Evolutionary conservation across 2,113 vertebrate species (phyloP).

Genomic region (Hypocryptadius cinnamomeus): DNA sequence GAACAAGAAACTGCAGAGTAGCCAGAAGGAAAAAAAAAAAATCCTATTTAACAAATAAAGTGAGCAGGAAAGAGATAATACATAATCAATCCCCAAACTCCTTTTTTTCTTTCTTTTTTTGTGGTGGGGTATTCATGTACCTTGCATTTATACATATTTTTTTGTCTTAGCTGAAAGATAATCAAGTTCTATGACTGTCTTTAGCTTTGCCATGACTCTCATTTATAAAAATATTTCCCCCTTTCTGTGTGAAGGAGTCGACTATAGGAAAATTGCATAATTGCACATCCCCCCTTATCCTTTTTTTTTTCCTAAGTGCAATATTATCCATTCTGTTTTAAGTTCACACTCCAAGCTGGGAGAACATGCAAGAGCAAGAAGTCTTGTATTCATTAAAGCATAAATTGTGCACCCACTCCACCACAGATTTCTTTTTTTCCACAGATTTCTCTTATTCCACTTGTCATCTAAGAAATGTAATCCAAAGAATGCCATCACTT

Average conservation of each 20-base stretch:
- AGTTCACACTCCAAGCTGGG: not conserved
- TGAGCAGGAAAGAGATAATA: not conserved
- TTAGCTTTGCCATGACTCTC: not conserved
- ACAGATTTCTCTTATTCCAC: not conserved
- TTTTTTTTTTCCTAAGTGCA: not conserved
- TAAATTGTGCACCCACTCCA: not conserved
- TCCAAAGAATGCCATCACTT: not conserved
- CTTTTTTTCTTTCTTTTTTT: not conserved
- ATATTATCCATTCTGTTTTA: slow-evolving; percentile 18
- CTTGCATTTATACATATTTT: not conserved
- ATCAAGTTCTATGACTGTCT: not conserved
- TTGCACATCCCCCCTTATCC: not conserved
- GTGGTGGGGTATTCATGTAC: not conserved
- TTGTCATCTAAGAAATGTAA: not conserved
- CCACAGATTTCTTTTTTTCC: not conserved
- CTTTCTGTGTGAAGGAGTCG: not conserved
- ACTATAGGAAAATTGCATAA: slow-evolving; percentile 9
- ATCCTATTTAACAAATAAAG: not conserved
- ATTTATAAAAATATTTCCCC: slow-evolving; percentile 23
- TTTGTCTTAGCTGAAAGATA: not conserved
- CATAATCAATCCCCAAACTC: not conserved
- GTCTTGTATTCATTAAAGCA: not conserved
- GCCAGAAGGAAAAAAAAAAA: not conserved
- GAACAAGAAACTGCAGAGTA: not conserved
- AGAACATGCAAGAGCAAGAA: not conserved